phyloP scores from a whole-genome alignment of 2,113 vertebrate genomes.

The Pogonocichla stellata region DNA sequence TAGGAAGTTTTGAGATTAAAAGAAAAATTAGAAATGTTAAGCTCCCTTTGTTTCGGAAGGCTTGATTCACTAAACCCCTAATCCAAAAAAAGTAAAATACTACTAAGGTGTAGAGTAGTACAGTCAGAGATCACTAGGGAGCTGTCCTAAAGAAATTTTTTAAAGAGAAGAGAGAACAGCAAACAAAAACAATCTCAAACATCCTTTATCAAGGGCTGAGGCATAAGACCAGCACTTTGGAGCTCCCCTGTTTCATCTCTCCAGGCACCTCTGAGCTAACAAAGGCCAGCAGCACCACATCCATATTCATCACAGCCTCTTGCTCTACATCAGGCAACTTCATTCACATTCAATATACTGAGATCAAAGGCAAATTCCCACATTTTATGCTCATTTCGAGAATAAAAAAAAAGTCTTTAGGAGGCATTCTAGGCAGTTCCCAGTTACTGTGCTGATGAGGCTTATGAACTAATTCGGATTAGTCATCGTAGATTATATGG shows the following conservation, averaged over 20 bases:
- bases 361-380: slow-evolving; percentile 6
- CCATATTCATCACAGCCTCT: background rate
- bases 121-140: background rate
- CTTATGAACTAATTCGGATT: background rate
- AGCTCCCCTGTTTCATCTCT: background rate
- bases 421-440: background rate
- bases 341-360: background rate
- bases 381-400: background rate
- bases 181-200: background rate
- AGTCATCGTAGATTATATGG: rapidly evolving
- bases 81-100: background rate
- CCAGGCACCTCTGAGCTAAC: background rate
- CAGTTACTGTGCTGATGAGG: background rate
- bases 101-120: background rate
- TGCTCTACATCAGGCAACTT: background rate
- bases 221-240: background rate
- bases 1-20: background rate
- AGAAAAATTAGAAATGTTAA: background rate
- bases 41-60: background rate
- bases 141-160: background rate
- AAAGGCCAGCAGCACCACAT: background rate
- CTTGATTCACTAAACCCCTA: background rate
- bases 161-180: background rate
- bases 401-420: background rate
- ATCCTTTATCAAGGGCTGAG: background rate